Conservation (phyloP, 1,140 invertebrate genomes). For the Leptopilina clavipes region DNA sequence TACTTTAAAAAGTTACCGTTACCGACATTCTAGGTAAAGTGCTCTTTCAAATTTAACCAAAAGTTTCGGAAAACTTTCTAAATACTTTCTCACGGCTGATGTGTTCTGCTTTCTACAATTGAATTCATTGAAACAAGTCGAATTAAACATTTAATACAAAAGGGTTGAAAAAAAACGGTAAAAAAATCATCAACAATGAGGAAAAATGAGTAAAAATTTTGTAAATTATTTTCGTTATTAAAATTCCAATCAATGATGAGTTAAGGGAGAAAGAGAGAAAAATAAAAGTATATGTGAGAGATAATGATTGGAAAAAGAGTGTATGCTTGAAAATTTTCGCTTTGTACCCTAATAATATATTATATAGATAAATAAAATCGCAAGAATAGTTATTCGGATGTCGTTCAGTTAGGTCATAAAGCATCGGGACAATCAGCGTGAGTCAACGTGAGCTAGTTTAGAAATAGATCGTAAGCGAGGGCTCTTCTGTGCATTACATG, state of each 20-base stretch:
- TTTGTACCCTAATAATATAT: no score
- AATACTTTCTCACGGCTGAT: not conserved
- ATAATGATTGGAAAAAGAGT: no score
- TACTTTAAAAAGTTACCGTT: constrained; percentile 12
- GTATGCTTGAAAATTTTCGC: no score
- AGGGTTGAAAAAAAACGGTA: no score
- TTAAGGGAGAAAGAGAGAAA: no score
- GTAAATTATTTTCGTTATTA: no score
- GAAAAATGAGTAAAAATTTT: no score
- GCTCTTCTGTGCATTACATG: constrained; percentile 33
- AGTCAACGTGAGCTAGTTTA: constrained; percentile 54
- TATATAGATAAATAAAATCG: no score
- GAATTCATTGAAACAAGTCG: not conserved
- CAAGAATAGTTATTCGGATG: constrained; percentile 50
- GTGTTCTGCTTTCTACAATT: constrained; percentile 4
- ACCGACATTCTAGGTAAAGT: not conserved
- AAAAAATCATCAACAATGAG: no score
- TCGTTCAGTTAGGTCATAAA: constrained; percentile 53
- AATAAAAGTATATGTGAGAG: no score
- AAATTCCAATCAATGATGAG: no score
- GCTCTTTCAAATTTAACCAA: not conserved
- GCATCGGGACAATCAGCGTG: constrained; percentile 53
- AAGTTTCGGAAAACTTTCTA: constrained; percentile 6
- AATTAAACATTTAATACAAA: no score
- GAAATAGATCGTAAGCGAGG: constrained; percentile 53